phyloP scores from a whole-genome alignment of 2,888 invertebrate species.

The Agrilus cyanescens region DNA sequence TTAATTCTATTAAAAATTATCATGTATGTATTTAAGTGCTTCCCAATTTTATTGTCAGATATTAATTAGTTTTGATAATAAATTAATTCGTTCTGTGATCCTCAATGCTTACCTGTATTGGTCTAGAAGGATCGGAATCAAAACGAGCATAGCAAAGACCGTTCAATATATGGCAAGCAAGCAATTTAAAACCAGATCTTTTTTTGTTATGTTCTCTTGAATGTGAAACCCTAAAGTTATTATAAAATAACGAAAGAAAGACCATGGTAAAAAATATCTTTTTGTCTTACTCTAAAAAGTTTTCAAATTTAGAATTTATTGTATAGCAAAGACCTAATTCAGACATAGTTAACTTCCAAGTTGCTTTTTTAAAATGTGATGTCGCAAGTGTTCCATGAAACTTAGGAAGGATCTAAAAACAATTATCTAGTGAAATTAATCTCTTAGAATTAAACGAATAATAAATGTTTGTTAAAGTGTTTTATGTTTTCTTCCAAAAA shows the following conservation, averaged over 20 bases:
- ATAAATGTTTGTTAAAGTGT: not conserved
- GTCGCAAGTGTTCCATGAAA: slow-evolving; percentile 37
- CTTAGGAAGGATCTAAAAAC: slow-evolving; percentile 38
- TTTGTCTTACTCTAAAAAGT: slow-evolving; percentile 30
- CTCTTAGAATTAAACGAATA: not conserved
- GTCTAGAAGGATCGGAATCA: slow-evolving; percentile 32
- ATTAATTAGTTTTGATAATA: too few species aligned
- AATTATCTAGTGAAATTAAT: not conserved
- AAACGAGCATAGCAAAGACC: slow-evolving; percentile 37
- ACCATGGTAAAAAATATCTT: not conserved
- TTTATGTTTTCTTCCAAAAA: not conserved
- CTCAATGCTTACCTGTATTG: slow-evolving; percentile 27
- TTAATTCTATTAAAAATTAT: too few species aligned
- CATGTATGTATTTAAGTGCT: too few species aligned
- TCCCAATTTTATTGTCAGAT: too few species aligned
- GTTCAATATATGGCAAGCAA: slow-evolving; percentile 35
- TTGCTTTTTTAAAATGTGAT: slow-evolving; percentile 31
- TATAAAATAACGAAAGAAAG: not conserved
- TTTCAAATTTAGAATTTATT: slow-evolving; percentile 46
- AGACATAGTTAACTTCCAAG: slow-evolving; percentile 47
- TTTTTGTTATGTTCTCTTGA: slow-evolving; percentile 7
- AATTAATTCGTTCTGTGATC: too few species aligned
- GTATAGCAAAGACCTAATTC: slow-evolving; percentile 54
- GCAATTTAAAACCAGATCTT: slow-evolving; percentile 8
- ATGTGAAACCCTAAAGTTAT: slow-evolving; percentile 5